Evolutionary conservation across 2,888 invertebrate species (phyloP), one percentile per base, ranked within the genome.

Genomic region (Melieria omissa): DNA sequence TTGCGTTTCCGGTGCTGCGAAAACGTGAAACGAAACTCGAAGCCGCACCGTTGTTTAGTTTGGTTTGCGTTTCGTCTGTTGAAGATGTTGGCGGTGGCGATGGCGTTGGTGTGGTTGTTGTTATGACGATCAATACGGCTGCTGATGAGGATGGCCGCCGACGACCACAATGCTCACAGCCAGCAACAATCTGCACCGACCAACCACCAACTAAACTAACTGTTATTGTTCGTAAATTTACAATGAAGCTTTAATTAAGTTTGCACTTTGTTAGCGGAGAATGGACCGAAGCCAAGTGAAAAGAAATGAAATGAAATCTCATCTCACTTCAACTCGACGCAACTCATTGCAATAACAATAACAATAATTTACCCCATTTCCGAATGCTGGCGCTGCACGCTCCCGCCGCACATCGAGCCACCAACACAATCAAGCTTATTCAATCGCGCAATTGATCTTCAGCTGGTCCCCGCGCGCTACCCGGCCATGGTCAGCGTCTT

Each of bases 161-260:
- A 29, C 29, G 29, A 2, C 29, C 29, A 29, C 29, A 29, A 29
- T 29, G 29, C 29, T 29, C 29, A 29, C 29, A 29, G 29, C 29
- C 29, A 29, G 29, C 29, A 29, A 29, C 2, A 29, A 9, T 54
- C 54, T 54, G 10, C 54, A 29, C 54, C 54, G 7, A 14, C 14
- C 54, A 4, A 54, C n/a, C 4, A 54, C 54, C 16, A 16, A 1
- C 55, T 45, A 44, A 55, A 54, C 42, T 5, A 49, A 42, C 47
- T 70, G 29, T 29, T 55, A 47, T 47, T 46, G 29, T 42, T 44
- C 16, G 14, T 29, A 68, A 46, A 68, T 68, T 44, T 41, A 54
- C 67, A 72, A 72, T 72, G 67, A 68, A 60, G 58, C 49, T 68
- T 71, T 72, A 68, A 72, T 72, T 72, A 68, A 72, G 58, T 72